A percentile compares a stretch with the other conserved stretches of the same genome.
phyloP scores from a whole-genome alignment of 30 jellyfish, hydroid and myxozoan species.

The Aurelia aurita region DNA sequence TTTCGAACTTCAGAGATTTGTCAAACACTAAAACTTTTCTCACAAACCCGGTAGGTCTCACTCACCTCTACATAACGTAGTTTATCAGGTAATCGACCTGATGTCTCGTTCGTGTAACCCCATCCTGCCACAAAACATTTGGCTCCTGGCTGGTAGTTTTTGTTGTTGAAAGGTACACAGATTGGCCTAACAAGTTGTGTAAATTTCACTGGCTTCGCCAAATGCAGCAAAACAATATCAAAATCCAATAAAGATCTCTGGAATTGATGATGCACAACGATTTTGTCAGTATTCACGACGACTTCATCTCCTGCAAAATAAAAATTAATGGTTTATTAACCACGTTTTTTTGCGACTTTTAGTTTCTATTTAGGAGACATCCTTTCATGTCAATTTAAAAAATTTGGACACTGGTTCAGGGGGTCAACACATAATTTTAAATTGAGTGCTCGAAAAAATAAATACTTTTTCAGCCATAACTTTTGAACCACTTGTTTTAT shows the following conservation, averaged over 20 bases:
- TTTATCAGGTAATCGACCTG: conserved; percentile 24
- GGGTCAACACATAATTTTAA: too few relatives aligned
- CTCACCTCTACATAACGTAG: conserved; percentile 57
- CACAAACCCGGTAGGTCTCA: too few relatives aligned
- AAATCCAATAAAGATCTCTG: conserved; percentile 10
- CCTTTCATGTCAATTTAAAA: too few relatives aligned
- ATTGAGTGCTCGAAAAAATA: too few relatives aligned
- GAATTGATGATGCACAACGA: conserved; percentile 38
- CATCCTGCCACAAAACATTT: conserved; percentile 72
- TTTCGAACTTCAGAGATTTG: too few relatives aligned
- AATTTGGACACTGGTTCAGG: too few relatives aligned
- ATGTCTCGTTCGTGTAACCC: conserved; percentile 49
- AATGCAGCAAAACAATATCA: conserved; percentile 59
- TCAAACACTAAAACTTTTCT: too few relatives aligned
- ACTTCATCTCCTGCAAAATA: conserved; percentile 36
- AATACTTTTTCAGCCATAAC: too few relatives aligned
- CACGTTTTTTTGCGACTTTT: too few relatives aligned
- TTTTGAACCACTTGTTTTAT: too few relatives aligned
- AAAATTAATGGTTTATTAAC: not conserved
- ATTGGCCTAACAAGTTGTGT: conserved; percentile 42
- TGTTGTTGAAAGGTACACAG: conserved; percentile 32
- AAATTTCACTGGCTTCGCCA: conserved; percentile 20
- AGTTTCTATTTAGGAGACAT: too few relatives aligned
- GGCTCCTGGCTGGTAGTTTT: conserved; percentile 29
- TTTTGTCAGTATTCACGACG: conserved; percentile 26